Conservation (phyloP, 2,797 vertebrate species). For the Schizopygopsis malacanthus region DNA sequence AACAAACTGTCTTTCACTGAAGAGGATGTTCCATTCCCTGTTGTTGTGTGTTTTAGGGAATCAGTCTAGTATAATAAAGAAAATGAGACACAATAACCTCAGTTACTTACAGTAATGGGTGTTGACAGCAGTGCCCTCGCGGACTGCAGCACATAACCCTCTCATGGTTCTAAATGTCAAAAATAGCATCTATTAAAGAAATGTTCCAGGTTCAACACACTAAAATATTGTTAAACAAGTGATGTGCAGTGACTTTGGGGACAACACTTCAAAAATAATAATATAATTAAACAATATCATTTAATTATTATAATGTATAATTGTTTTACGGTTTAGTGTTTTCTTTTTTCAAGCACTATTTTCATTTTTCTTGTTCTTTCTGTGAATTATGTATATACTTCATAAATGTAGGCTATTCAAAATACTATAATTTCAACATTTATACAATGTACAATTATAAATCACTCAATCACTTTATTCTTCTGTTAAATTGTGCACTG, state of each 20-base stretch:
- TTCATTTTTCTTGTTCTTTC: too few species aligned
- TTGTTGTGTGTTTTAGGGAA: slow-evolving; percentile 3
- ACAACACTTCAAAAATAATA: not conserved
- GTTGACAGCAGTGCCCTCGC: slow-evolving; percentile 32
- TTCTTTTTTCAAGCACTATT: too few species aligned
- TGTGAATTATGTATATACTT: too few species aligned
- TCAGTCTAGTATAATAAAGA: not conserved
- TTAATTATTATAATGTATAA: too few species aligned
- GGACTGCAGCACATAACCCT: not conserved
- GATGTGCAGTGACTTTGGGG: not conserved
- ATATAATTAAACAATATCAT: too few species aligned
- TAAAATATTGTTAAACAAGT: not conserved
- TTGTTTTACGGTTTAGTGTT: too few species aligned
- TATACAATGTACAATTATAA: not conserved
- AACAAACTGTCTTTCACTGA: not conserved
- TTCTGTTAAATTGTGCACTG: not conserved
- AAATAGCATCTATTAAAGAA: slow-evolving; percentile 2
- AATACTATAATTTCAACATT: not conserved
- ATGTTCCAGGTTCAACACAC: not conserved
- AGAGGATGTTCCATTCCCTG: not conserved
- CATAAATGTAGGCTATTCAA: not conserved
- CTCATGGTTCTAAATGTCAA: slow-evolving; percentile 25
- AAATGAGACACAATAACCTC: slow-evolving; percentile 21
- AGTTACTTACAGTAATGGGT: slow-evolving; percentile 17
- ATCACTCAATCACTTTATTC: not conserved